Conservation (phyloP, 2,888 invertebrate species). For the Andrena flavipes region DNA sequence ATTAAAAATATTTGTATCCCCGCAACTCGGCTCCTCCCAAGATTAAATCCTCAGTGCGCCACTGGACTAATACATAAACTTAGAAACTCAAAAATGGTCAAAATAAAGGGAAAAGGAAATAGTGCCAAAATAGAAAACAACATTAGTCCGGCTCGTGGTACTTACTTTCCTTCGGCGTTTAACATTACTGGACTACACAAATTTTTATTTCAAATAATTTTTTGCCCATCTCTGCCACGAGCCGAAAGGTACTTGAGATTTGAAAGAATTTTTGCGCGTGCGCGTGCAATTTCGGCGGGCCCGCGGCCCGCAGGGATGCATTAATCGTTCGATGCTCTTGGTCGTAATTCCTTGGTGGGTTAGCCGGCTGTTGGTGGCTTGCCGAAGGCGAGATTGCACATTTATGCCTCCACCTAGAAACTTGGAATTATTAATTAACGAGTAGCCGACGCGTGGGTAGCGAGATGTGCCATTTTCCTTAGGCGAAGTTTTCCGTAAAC, state of each 20-base stretch:
- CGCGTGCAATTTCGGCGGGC: not conserved
- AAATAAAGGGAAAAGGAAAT: too few relatives aligned
- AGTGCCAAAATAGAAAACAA: too few relatives aligned
- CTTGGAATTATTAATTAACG: conserved; percentile 54
- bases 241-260: too few relatives aligned
- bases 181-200: not conserved
- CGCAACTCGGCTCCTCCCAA: too few relatives aligned
- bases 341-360: conserved; percentile 22
- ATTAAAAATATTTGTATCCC: too few relatives aligned
- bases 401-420: conserved; percentile 33
- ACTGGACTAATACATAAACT: too few relatives aligned
- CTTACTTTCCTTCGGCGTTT: not conserved
- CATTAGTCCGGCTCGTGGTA: too few relatives aligned
- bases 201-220: too few relatives aligned
- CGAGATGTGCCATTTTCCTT: conserved; percentile 1
- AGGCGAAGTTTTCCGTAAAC: not conserved
- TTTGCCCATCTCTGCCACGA: too few relatives aligned
- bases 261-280: too few relatives aligned
- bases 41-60: too few relatives aligned
- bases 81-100: too few relatives aligned
- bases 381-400: conserved; percentile 37
- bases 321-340: conserved; percentile 49
- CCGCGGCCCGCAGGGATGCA: conserved; percentile 40
- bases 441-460: conserved; percentile 47
- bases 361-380: conserved; percentile 13